Evolutionary conservation across 2,888 invertebrate genomes (phyloP).

Genomic region (Spialia ferax): DNA sequence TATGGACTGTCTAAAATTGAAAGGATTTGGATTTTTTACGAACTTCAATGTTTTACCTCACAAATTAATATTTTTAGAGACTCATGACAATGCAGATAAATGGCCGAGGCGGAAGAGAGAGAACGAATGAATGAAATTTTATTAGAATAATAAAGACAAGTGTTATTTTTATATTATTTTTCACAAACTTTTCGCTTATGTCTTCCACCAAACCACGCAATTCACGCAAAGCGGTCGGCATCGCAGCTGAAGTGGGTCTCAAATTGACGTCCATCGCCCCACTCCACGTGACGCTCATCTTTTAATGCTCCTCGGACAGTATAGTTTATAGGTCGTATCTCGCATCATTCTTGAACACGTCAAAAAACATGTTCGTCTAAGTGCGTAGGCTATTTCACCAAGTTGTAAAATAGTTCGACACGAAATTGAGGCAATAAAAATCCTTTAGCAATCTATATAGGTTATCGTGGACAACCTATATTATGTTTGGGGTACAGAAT

Average conservation of each 20-base stretch:
- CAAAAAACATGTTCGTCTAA: not conserved
- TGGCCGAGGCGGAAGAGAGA: too few species aligned
- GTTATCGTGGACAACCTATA: too few species aligned
- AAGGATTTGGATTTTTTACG: too few species aligned
- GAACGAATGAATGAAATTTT: too few species aligned
- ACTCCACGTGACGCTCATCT: slow-evolving; percentile 32
- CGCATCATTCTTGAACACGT: slow-evolving; percentile 12
- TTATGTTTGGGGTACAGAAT: too few species aligned
- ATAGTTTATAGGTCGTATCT: slow-evolving; percentile 21
- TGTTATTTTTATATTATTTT: not conserved
- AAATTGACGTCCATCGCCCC: slow-evolving; percentile 41
- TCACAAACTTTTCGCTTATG: not conserved
- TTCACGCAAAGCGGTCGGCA: slow-evolving; percentile 24
- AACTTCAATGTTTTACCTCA: too few species aligned
- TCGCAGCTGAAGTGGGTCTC: slow-evolving; percentile 40
- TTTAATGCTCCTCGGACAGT: slow-evolving; percentile 18
- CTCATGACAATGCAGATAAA: too few species aligned
- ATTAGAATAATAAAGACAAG: too few species aligned
- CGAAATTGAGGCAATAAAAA: not conserved
- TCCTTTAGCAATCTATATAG: not conserved
- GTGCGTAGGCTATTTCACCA: not conserved
- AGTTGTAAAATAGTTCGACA: not conserved
- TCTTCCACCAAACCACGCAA: slow-evolving; percentile 14
- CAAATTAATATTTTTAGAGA: too few species aligned
- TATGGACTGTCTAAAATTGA: too few species aligned